phyloP scores from a whole-genome alignment of 2,113 vertebrate genomes.

The Leptobrachium leishanense region DNA sequence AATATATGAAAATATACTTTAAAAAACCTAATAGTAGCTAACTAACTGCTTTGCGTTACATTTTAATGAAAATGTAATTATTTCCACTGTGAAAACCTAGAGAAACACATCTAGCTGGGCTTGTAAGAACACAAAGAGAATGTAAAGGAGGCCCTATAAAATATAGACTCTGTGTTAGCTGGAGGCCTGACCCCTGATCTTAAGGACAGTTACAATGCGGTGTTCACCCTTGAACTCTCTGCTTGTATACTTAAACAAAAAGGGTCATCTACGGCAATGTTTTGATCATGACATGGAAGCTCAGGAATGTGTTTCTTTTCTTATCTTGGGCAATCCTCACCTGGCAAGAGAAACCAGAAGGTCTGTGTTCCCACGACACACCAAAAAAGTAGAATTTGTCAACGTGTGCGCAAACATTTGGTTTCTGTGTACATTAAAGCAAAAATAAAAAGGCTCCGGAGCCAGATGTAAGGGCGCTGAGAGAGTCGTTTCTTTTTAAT shows the following conservation, averaged over 20 bases:
- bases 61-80: no score
- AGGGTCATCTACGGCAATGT: constrained; percentile 36
- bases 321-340: constrained; percentile 30
- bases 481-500: no score
- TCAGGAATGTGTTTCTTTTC: constrained; percentile 40
- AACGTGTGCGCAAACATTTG: neutral
- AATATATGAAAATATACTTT: no score
- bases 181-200: constrained; percentile 33
- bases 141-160: constrained; percentile 1
- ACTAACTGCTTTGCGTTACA: no score
- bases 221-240: constrained; percentile 42
- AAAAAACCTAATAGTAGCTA: no score
- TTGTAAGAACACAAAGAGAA: constrained; percentile 17
- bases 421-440: neutral
- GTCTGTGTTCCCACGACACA: constrained; percentile 27
- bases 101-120: no score
- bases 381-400: constrained; percentile 9
- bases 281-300: constrained; percentile 29
- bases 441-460: neutral
- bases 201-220: constrained; percentile 33
- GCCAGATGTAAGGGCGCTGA: no score
- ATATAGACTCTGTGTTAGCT: constrained; percentile 6
- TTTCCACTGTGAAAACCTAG: no score
- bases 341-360: constrained; percentile 34
- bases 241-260: constrained; percentile 37